A percentile compares a stretch with the other conserved stretches of the same genome.
Evolutionary conservation across 2,888 invertebrate species (phyloP).

Genomic region (Petrolisthes cinctipes): DNA sequence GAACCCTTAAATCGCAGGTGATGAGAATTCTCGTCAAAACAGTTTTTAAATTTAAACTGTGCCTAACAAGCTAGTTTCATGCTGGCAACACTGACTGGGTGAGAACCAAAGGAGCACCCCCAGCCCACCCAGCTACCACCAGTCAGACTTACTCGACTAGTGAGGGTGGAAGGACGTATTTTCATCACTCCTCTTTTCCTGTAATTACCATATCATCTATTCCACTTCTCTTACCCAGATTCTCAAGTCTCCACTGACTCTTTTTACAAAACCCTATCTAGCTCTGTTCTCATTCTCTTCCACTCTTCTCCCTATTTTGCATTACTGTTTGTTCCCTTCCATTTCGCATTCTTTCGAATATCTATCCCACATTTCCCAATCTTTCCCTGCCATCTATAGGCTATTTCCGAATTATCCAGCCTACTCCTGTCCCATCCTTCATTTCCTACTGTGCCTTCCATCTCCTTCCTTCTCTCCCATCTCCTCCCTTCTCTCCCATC

Average conservation of each 20-base stretch:
- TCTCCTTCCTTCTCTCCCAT: slow-evolving; percentile 7
- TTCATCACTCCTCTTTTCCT: too few species aligned
- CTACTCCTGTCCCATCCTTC: not conserved
- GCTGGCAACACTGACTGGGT: too few species aligned
- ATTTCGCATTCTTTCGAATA: not conserved
- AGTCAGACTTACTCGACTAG: too few species aligned
- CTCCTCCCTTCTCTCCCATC: not conserved
- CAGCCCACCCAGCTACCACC: too few species aligned
- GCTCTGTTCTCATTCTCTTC: not conserved
- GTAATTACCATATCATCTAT: too few species aligned
- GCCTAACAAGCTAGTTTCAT: too few species aligned
- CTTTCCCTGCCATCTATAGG: not conserved
- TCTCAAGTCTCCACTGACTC: slow-evolving; percentile 9
- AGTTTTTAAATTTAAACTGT: too few species aligned
- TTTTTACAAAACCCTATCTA: not conserved
- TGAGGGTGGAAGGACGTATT: too few species aligned
- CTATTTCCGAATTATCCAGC: not conserved
- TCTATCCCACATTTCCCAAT: not conserved
- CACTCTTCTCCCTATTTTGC: not conserved
- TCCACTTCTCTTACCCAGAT: too few species aligned
- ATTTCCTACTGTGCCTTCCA: not conserved
- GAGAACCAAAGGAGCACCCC: too few species aligned
- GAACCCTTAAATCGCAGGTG: too few species aligned
- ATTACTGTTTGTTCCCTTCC: not conserved
- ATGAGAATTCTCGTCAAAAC: too few species aligned